phyloP scores from a whole-genome alignment of 2,888 invertebrate species.

The Chrysopilus asiliformis region DNA sequence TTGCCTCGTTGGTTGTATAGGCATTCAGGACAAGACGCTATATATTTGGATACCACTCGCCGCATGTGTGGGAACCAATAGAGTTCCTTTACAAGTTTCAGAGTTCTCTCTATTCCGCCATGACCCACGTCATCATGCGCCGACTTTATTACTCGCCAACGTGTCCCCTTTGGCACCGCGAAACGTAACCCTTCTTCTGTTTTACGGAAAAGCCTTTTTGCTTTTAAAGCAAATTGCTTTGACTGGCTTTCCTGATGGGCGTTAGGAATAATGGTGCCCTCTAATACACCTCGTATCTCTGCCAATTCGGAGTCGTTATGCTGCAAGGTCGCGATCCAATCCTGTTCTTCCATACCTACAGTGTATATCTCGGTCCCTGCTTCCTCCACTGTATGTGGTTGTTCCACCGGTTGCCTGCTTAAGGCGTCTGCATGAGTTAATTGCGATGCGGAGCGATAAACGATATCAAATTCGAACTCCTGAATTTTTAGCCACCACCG shows the following conservation, averaged over 20 bases:
- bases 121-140: not conserved
- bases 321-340: too few relatives aligned
- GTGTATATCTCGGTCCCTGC: too few relatives aligned
- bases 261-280: too few relatives aligned
- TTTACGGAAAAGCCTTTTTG: constrained; percentile 6
- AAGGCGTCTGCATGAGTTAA: constrained; percentile 6
- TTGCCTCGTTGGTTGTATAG: constrained; percentile 11
- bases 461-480: constrained; percentile 1
- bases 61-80: constrained; percentile 7
- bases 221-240: constrained; percentile 8
- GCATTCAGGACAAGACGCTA: constrained; percentile 12
- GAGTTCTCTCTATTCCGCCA: not conserved
- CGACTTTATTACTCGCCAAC: constrained; percentile 3
- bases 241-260: not conserved
- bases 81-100: constrained; percentile 1
- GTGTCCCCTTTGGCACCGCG: constrained; percentile 6
- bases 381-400: too few relatives aligned
- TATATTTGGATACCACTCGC: constrained; percentile 10
- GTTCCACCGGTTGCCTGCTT: too few relatives aligned
- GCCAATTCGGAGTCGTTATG: too few relatives aligned
- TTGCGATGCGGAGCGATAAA: too few relatives aligned
- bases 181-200: constrained; percentile 5
- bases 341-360: too few relatives aligned
- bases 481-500: constrained; percentile 6
- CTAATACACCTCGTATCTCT: too few relatives aligned